Conservation (phyloP, 2,797 vertebrate genomes). For the Prionace glauca region DNA sequence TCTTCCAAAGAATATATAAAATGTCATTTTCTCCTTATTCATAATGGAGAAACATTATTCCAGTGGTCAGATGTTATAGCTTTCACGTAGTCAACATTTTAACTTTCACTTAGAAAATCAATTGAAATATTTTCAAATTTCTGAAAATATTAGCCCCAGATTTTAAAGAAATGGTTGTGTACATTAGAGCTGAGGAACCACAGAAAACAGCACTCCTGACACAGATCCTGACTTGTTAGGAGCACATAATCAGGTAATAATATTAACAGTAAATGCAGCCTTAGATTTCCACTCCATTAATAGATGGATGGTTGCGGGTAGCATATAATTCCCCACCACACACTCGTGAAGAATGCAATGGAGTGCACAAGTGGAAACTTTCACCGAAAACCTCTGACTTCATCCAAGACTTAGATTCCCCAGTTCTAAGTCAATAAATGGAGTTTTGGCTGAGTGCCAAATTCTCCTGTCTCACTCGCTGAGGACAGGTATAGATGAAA, state of each 20-base stretch:
- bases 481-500: too few species aligned
- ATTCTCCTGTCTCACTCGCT: too few species aligned
- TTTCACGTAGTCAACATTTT: background rate
- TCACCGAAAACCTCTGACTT: background rate
- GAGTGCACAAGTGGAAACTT: background rate
- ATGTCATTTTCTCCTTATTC: background rate
- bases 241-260: background rate
- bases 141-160: too few species aligned
- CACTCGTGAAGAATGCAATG: background rate
- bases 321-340: background rate
- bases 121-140: background rate
- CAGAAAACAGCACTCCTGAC: background rate
- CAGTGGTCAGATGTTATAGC: background rate
- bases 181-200: background rate
- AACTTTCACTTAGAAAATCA: background rate
- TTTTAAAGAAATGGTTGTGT: background rate
- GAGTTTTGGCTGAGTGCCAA: too few species aligned
- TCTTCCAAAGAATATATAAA: conserved; percentile 3
- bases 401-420: too few species aligned
- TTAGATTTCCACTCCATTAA: background rate
- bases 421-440: too few species aligned
- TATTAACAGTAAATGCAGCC: background rate
- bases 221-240: background rate
- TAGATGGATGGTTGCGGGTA: background rate
- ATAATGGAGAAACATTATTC: background rate